These are phyloP conservation scores for Anniella stebbinsi DNA, from an alignment of 2,797 vertebrate species.

Conservation along the genomic window DNA sequence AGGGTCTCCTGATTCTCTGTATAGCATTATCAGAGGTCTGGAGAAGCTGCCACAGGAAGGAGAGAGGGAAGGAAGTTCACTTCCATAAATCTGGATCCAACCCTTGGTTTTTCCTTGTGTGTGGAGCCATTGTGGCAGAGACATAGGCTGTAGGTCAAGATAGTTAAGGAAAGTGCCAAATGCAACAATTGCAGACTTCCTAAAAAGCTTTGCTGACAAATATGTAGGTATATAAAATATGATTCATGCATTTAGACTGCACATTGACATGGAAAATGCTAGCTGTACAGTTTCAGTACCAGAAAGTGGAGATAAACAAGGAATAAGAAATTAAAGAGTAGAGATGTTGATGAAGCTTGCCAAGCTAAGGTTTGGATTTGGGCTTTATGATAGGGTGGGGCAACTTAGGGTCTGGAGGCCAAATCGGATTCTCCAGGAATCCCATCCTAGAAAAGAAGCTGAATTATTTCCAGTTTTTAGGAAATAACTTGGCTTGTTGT, in stretches of 20 bases:
- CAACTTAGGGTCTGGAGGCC: too few species aligned
- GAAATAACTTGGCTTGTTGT: background rate
- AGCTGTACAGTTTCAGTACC: background rate
- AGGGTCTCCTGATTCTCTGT: too few species aligned
- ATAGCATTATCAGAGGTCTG: too few species aligned
- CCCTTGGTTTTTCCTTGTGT: background rate
- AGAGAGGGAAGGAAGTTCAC: too few species aligned
- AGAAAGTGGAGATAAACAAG: background rate
- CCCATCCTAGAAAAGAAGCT: background rate
- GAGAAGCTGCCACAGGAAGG: too few species aligned
- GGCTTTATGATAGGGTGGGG: background rate
- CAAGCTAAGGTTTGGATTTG: background rate
- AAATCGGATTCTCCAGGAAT: too few species aligned
- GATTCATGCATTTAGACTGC: accelerated
- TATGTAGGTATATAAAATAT: background rate
- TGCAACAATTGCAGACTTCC: background rate
- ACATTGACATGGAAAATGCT: background rate
- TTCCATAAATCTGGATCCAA: background rate
- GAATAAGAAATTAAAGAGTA: background rate
- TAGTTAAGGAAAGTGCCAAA: background rate
- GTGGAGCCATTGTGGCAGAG: background rate
- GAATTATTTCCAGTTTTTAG: background rate
- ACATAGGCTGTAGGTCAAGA: background rate
- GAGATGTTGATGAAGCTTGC: background rate
- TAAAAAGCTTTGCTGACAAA: background rate